A percentile compares a stretch with the other conserved stretches of the same genome.
Evolutionary conservation across 2,113 vertebrate species (phyloP).

Genomic region (Pan paniscus): DNA sequence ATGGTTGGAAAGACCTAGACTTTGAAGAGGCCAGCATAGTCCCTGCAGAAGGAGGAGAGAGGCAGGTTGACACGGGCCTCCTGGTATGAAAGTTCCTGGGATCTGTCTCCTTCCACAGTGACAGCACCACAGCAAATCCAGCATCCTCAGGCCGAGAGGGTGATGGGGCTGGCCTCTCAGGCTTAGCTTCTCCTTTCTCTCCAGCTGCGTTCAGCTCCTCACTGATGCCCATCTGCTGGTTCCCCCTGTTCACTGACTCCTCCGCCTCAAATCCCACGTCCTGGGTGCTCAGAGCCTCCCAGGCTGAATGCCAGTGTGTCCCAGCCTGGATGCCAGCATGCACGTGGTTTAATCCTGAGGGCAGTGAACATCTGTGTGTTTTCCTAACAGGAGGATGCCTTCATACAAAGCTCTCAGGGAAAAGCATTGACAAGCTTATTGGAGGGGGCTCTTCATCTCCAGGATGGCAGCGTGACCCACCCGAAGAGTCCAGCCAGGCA

Average conservation of each 20-base stretch:
- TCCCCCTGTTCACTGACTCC: accelerated
- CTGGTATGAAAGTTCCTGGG: neutral
- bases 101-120: neutral
- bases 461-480: accelerated
- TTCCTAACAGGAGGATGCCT: neutral
- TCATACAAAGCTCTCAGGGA: neutral
- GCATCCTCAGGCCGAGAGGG: neutral
- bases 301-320: neutral
- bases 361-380: neutral
- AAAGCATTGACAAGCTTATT: neutral
- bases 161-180: too few species aligned
- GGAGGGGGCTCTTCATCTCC: neutral
- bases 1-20: neutral
- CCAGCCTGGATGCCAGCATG: neutral
- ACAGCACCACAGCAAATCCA: neutral
- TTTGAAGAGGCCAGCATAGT: neutral
- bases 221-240: neutral
- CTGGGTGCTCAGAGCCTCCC: neutral
- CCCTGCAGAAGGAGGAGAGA: neutral
- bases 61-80: neutral
- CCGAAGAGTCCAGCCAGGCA: neutral
- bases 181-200: neutral
- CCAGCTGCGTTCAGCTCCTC: neutral
- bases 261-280: neutral
- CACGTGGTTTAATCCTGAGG: too few species aligned